phyloP scores from a whole-genome alignment of 2,888 invertebrate species.

The Leptinotarsa rubiginosa region DNA sequence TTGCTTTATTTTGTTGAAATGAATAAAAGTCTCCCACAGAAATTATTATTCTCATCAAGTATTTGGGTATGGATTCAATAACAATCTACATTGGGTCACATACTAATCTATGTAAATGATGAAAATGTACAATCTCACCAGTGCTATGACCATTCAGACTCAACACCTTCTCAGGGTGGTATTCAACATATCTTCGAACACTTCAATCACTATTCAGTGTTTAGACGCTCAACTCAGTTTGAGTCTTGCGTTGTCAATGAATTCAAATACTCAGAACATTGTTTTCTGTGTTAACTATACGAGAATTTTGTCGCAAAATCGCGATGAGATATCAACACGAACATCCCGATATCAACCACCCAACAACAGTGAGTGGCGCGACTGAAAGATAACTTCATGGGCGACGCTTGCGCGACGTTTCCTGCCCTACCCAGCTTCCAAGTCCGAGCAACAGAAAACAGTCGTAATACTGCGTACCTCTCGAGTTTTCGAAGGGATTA shows the following conservation, averaged over 20 bases:
- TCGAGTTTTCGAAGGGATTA: slow-evolving; percentile 4
- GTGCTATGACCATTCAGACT: too few species aligned
- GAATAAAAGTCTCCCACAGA: too few species aligned
- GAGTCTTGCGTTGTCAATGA: not conserved
- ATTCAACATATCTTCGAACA: too few species aligned
- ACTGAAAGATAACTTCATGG: slow-evolving; percentile 31
- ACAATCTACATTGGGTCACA: too few species aligned
- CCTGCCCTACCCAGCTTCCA: slow-evolving; percentile 35
- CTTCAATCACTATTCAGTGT: not conserved
- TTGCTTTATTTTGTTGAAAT: too few species aligned
- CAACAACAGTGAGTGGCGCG: slow-evolving; percentile 31
- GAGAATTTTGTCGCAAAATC: not conserved
- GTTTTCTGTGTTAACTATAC: not conserved
- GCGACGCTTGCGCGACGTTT: slow-evolving; percentile 28
- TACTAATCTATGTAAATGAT: too few species aligned
- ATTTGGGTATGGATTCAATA: too few species aligned
- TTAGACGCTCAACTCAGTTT: not conserved
- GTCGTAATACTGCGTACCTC: slow-evolving; percentile 2
- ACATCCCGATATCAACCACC: slow-evolving; percentile 36
- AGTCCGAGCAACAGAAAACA: slow-evolving; percentile 21
- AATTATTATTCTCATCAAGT: too few species aligned
- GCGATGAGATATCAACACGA: slow-evolving; percentile 33
- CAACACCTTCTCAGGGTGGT: too few species aligned
- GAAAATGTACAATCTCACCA: too few species aligned
- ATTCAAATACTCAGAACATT: not conserved